Evolutionary conservation across 1,140 invertebrate genomes (phyloP).

Genomic region (Zaprionus davidi): DNA sequence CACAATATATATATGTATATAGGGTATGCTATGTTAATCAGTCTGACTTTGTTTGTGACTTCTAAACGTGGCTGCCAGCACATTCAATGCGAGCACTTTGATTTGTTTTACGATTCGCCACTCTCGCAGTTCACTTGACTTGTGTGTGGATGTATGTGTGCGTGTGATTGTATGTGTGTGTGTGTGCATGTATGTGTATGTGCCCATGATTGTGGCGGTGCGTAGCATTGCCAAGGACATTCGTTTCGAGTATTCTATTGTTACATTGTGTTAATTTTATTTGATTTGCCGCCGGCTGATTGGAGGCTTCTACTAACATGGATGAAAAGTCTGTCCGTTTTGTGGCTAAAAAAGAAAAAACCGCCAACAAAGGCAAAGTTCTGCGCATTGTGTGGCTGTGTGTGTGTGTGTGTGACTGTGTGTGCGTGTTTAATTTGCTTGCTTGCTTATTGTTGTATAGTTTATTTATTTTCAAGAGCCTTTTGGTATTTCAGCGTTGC

Average conservation of each 20-base stretch:
- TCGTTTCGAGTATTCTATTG: slow-evolving; percentile 32
- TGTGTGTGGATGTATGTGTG: not conserved
- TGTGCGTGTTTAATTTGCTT: slow-evolving; percentile 54
- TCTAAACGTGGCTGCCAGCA: not conserved
- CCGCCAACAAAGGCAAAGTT: slow-evolving; percentile 38
- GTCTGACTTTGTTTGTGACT: not conserved
- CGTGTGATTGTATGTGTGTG: not conserved
- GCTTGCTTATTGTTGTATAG: slow-evolving; percentile 48
- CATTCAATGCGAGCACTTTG: slow-evolving; percentile 8
- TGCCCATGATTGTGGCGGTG: not conserved
- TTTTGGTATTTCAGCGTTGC: slow-evolving; percentile 14
- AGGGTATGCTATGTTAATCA: not conserved
- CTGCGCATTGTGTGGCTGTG: slow-evolving; percentile 27
- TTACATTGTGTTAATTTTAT: slow-evolving; percentile 51
- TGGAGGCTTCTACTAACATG: slow-evolving; percentile 28
- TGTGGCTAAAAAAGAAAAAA: slow-evolving; percentile 21
- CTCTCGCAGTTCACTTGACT: slow-evolving; percentile 3
- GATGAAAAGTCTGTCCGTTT: slow-evolving; percentile 24
- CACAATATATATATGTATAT: not conserved
- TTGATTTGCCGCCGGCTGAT: slow-evolving; percentile 43
- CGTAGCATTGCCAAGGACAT: slow-evolving; percentile 19
- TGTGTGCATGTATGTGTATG: not conserved
- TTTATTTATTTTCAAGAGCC: slow-evolving; percentile 54
- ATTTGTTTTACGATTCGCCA: slow-evolving; percentile 23
- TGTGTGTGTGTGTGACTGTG: slow-evolving; percentile 13